Conservation (phyloP, 2,888 invertebrate genomes). For the Zonitis immaculata region DNA sequence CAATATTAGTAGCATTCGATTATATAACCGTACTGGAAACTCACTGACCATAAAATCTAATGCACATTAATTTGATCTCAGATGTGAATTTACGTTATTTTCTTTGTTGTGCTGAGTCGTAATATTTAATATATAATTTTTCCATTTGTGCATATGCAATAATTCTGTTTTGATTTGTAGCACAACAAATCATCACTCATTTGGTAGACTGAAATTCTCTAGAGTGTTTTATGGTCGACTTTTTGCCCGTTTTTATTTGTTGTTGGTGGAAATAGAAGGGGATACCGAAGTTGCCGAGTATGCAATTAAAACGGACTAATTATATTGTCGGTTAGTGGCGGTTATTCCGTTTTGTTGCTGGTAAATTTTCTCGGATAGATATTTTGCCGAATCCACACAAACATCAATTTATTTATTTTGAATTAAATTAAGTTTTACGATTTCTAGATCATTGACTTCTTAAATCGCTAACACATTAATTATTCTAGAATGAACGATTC, state of each 20-base stretch:
- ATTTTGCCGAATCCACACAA: slow-evolving; percentile 35
- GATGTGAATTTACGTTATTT: slow-evolving; percentile 43
- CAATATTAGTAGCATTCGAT: slow-evolving; percentile 36
- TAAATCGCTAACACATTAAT: slow-evolving; percentile 20
- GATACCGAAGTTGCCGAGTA: slow-evolving; percentile 37
- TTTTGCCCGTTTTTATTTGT: slow-evolving; percentile 24
- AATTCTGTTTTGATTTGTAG: too few relatives aligned
- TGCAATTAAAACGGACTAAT: slow-evolving; percentile 42
- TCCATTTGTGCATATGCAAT: too few relatives aligned
- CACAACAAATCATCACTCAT: slow-evolving; percentile 32
- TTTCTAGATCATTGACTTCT: slow-evolving; percentile 24
- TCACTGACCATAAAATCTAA: slow-evolving; percentile 44
- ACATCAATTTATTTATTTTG: slow-evolving; percentile 38
- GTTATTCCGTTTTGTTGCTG: slow-evolving; percentile 15
- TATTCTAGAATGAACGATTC: neutral
- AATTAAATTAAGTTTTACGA: slow-evolving; percentile 33
- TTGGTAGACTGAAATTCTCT: slow-evolving; percentile 29
- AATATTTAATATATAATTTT: too few relatives aligned
- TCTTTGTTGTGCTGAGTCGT: too few relatives aligned
- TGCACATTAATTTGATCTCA: slow-evolving; percentile 45
- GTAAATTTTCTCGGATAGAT: slow-evolving; percentile 28
- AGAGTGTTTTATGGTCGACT: slow-evolving; percentile 32
- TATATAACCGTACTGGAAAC: slow-evolving; percentile 41
- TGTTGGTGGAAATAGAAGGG: slow-evolving; percentile 4
- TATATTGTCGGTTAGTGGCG: slow-evolving; percentile 23